Evolutionary conservation across 2,888 invertebrate species (phyloP).

Genomic region (Scaptomyza polygonia): DNA sequence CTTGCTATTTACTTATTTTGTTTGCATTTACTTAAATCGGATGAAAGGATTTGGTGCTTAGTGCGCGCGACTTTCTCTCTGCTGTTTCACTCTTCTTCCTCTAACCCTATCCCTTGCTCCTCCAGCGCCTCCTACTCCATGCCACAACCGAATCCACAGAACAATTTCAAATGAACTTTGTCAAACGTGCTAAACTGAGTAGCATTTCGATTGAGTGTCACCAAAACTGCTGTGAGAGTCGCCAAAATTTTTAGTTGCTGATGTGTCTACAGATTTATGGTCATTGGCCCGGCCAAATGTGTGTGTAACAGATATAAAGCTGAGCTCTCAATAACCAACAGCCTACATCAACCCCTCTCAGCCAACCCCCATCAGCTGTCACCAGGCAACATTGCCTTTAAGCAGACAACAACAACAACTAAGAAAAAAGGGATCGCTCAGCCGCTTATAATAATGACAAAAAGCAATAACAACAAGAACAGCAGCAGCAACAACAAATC

Average conservation of each 20-base stretch:
- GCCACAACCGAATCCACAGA: background rate
- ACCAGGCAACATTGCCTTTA: slow-evolving; percentile 49
- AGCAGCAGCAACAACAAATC: slow-evolving; percentile 59
- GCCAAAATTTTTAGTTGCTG: slow-evolving; percentile 22
- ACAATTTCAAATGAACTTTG: slow-evolving; percentile 59
- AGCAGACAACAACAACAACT: no score
- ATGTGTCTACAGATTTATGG: slow-evolving; percentile 57
- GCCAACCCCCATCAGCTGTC: slow-evolving; percentile 44
- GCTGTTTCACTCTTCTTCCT: slow-evolving; percentile 4
- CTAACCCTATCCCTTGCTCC: background rate
- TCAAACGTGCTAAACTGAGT: slow-evolving; percentile 46
- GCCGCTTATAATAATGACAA: slow-evolving; percentile 78
- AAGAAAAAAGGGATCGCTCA: slow-evolving; percentile 65
- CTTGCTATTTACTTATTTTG: slow-evolving; percentile 80
- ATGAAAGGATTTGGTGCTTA: slow-evolving; percentile 80
- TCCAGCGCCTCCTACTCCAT: no score
- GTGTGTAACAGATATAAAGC: slow-evolving; percentile 62
- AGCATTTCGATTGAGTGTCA: slow-evolving; percentile 62
- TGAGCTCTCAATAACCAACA: slow-evolving; percentile 40
- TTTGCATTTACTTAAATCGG: slow-evolving; percentile 79
- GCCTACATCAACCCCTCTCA: background rate
- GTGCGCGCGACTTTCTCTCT: slow-evolving; percentile 70
- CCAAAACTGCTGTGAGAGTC: slow-evolving; percentile 38
- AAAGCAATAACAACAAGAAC: slow-evolving; percentile 41
- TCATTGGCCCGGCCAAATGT: slow-evolving; percentile 52